These are phyloP conservation scores for Leucophenga maculata DNA, from an alignment of 2,888 invertebrate genomes.

Conservation along the genomic window DNA sequence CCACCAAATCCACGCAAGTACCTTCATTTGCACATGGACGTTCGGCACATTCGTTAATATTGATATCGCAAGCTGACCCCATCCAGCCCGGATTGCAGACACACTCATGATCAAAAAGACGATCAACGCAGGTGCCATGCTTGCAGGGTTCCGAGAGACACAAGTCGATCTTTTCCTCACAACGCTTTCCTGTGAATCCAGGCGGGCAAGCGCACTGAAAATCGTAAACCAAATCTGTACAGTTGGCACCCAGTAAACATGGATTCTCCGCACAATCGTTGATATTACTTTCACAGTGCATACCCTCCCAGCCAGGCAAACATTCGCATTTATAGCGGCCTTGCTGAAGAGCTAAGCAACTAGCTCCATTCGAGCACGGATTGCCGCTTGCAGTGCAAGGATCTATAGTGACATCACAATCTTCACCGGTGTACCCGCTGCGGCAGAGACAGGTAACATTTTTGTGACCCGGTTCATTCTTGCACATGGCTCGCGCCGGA, in stretches of 20 bases:
- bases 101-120: constrained; percentile 88
- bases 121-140: constrained; percentile 94
- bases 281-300: constrained; percentile 92
- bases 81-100: constrained; percentile 95
- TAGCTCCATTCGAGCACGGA: constrained; percentile 92
- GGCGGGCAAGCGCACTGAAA: constrained; percentile 94
- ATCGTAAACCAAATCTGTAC: constrained; percentile 94
- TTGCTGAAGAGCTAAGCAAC: constrained; percentile 90
- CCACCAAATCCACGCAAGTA: constrained; percentile 88
- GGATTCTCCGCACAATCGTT: constrained; percentile 95
- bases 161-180: constrained; percentile 94
- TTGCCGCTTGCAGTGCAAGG: constrained; percentile 91
- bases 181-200: constrained; percentile 96
- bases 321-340: constrained; percentile 96
- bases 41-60: constrained; percentile 91
- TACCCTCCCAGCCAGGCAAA: constrained; percentile 97
- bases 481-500: constrained; percentile 96
- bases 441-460: constrained; percentile 94
- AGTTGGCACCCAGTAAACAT: constrained; percentile 90
- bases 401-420: constrained; percentile 92
- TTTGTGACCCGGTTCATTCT: constrained; percentile 91
- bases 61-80: constrained; percentile 87
- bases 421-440: constrained; percentile 93
- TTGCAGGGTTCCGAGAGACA: constrained; percentile 92
- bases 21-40: constrained; percentile 95